Base-by-base conservation (phyloP, 2,888 invertebrate genomes). In the Hartigia nigra region DNA sequence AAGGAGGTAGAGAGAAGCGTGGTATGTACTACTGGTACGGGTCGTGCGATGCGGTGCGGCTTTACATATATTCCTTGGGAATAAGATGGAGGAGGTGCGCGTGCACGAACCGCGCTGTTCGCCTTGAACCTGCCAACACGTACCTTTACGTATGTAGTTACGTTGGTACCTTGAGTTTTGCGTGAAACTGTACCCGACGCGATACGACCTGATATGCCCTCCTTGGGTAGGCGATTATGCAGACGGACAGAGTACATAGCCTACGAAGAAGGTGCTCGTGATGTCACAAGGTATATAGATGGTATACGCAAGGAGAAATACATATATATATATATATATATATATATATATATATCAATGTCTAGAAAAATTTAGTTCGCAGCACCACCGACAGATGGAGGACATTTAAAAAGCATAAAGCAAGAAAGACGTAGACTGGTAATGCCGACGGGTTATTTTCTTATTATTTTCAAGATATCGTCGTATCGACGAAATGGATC, bases 121-220 rank as follows among this genome's bases (percentile, higher is more conserved):
- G 84, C 86, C 86, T 86, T 86, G 86, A 86, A 86, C 86, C 86
- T 86, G 84, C 80, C 76, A 79, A 77, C 77, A 9, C 23, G 55
- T 23, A 55, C 23, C 55, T 55, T 55, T 55, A 23, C 78, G 79
- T 75, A 77, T 69, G 77, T 12, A 81, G 82, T 55, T 55, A 55
- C 9, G 23, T 23, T 5, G 23, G 23, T 55, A 55, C 55, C 23
- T 2, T 69, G 74, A 82, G 86, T 86, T 86, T 86, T 86, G 82
- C 85, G 85, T 82, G 86, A 86, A 86, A 86, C 85, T 86, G 81
- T 84, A 86, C 84, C 85, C 86, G 81, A 81, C 83, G 9, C 55
- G 85, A 86, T 85, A 83, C 84, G 84, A 81, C 81, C 81, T 80
- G 86, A 86, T 84, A 86, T 85, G 85, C 81, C 85, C 81, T 86